Evolutionary conservation across 2,888 invertebrate genomes (phyloP), one percentile per base, ranked within the genome.

Genomic region (Epistrophe eligans): DNA sequence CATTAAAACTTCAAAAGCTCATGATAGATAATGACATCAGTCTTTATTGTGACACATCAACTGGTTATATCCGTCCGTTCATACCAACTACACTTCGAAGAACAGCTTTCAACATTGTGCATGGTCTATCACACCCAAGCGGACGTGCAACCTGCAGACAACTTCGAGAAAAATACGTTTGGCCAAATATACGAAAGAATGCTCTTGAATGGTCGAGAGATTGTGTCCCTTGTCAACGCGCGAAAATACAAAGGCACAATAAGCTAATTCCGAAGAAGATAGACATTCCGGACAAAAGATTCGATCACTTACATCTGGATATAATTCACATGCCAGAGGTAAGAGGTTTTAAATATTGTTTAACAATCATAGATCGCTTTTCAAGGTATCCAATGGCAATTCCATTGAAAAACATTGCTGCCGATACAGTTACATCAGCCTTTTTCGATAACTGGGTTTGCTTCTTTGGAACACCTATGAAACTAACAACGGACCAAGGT

Each of bases 381-480:
- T 62, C 73, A 2, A 43, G 89, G 8, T 90, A 89, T 89, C 89
- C 89, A 32, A 32, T 32, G 32, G 32, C 32, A 32, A 32, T 32
- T 32, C 32, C 32, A 32, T 32, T 32, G 7, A 9, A 89, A 88
- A 43, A 89, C 89, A 15, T 72, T 89, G 9, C 89, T 90, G 2
- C 66, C 90, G 8, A 38, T 24, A 24, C 89, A 90, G 45, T 52
- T 0, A 28, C 52, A 52, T 52, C 52, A 52, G 52, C 52, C 10
- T 57, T 60, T 45, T 40, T 38, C 50, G 28, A 38, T 24, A 28
- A 40, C 0, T 94, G 93, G 93, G 90, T 93, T 2, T 72, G 92
- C 1, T 84, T 92, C 6, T 93, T 91, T 76, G 93, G 93, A 0
- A 89, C 90, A 13, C 93, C 93, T 7, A 19, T 38, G 0, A 79